These are phyloP conservation scores for Lepeophtheirus nordmannii DNA, from an alignment of 2,888 invertebrate species.

Conservation along the genomic window DNA sequence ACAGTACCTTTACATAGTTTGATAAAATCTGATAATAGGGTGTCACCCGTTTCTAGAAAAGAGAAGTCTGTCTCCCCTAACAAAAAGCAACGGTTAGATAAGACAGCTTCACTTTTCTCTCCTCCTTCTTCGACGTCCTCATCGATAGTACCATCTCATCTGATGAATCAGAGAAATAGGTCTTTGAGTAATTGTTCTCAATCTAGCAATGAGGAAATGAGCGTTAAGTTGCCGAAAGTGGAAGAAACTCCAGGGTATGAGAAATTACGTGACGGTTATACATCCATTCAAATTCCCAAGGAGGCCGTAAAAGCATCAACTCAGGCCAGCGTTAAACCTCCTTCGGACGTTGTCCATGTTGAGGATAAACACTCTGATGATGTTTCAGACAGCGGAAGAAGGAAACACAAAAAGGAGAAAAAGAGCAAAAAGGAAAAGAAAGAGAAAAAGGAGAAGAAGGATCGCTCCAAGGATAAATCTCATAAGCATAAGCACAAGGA, in stretches of 20 bases:
- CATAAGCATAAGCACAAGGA: constrained; percentile 19
- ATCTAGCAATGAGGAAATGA: not conserved
- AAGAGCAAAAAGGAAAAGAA: constrained; percentile 28
- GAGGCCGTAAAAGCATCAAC: not conserved
- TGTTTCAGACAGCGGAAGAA: not conserved
- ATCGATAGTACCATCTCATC: not conserved
- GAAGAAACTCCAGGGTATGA: constrained; percentile 48
- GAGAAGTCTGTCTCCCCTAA: too few relatives aligned
- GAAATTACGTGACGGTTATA: constrained; percentile 18
- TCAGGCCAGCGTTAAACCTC: not conserved
- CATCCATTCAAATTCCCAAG: not conserved
- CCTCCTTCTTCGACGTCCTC: not conserved
- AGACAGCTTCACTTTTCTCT: not conserved
- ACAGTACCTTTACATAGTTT: too few relatives aligned
- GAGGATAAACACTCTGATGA: not conserved
- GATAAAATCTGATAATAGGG: too few relatives aligned
- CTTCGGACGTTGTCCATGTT: too few relatives aligned
- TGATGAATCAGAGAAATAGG: not conserved
- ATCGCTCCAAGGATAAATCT: constrained; percentile 22
- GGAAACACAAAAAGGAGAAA: constrained; percentile 26
- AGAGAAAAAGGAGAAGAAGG: constrained; percentile 27
- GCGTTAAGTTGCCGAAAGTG: constrained; percentile 39
- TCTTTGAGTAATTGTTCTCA: not conserved
- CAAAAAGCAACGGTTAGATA: too few relatives aligned
- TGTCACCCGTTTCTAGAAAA: too few relatives aligned